These are phyloP conservation scores for Calonectris borealis DNA, from an alignment of 2,113 vertebrate species.

Conservation along the genomic window DNA sequence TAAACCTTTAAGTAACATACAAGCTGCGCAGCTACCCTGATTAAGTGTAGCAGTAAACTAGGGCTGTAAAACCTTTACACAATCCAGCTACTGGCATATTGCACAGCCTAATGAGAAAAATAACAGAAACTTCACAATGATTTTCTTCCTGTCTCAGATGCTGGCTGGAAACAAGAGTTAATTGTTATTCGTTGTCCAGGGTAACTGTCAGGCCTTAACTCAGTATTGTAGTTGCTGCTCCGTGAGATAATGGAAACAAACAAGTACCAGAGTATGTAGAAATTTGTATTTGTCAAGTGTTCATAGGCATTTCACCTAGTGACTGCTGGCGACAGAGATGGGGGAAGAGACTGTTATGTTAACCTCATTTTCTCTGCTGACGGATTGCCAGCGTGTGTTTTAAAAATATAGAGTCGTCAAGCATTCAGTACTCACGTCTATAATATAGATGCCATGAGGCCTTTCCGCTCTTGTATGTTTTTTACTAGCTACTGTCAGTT, in stretches of 20 bases:
- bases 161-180: neutral
- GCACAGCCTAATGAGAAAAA: neutral
- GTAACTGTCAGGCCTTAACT: neutral
- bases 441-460: neutral
- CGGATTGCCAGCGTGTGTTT: fast-evolving
- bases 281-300: neutral
- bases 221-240: neutral
- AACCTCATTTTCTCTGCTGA: neutral
- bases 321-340: neutral
- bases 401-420: neutral
- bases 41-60: neutral
- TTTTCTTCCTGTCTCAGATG: neutral
- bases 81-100: neutral
- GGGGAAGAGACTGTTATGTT: neutral
- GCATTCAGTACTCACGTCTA: neutral
- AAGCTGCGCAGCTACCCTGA: neutral
- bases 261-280: neutral
- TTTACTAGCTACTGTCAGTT: neutral
- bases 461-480: neutral
- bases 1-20: neutral
- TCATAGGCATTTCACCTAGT: neutral
- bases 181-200: neutral
- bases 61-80: neutral
- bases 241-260: neutral
- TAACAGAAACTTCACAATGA: neutral